Evolutionary conservation across 2,797 vertebrate species (phyloP), one percentile per base, ranked within the genome.

Genomic region (Pempheris klunzingeri): DNA sequence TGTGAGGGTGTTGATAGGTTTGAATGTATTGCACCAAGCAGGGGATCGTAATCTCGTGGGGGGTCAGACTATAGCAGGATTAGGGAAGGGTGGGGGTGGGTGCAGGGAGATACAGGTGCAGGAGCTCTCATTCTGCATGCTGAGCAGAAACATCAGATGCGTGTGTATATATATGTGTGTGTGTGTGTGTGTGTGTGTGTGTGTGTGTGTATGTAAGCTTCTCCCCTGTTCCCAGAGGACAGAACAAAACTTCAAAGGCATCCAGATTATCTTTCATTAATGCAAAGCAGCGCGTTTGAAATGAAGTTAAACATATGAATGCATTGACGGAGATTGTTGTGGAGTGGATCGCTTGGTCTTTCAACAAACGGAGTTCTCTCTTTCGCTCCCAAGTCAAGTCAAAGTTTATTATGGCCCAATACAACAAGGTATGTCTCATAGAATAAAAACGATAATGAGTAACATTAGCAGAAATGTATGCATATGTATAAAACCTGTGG

Each of bases 261-360:
- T 86, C 74, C 80, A 83, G 83, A 90, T 91, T 90, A 84, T 90
- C 85, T 91, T 87, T 91, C 74, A 88, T 90, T 88, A 91, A 91
- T 92, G 91, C 88, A 92, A 92, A 93, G 93, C 87, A 90, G 82
- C 39, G 70, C 7, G 7, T 84, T 87, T 71, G 78, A 87, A 90
- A 90, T 80, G 20, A 84, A 81, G 74, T 85, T 82, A 90, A 88
- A 85, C 83, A 69, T 78, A 76, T 85, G 74, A 90, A 88, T 78
- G 68, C 71, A 38, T 64, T 10, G 20, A 84, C 78, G 59, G 65
- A 81, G 76, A 78, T 69, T 81, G 85, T 71, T 77, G 70, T 67
- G 17, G 72, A 59, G 71, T 38, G 53, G 75, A 77, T 69, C 50
- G 60, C 38, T 71, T 46, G 67, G 41, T 70, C 57, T 83, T 69